Evolutionary conservation across 2,888 invertebrate genomes (phyloP).

Genomic region (Perdita meconis): DNA sequence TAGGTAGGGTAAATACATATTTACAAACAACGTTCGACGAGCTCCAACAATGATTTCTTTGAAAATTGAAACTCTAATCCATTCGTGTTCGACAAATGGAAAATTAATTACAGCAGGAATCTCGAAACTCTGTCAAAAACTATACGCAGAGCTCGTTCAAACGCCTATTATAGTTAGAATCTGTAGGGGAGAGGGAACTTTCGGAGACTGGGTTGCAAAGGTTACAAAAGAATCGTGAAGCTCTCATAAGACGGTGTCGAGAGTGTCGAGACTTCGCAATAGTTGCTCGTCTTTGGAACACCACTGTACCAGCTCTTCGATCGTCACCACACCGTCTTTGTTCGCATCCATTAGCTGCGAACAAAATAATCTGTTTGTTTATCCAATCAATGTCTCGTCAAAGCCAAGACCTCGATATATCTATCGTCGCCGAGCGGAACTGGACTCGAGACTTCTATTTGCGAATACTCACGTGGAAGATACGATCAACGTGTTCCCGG

Average conservation of each 20-base stretch:
- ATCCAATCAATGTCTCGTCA: neutral
- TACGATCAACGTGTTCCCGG: constrained; percentile 93
- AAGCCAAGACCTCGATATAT: neutral
- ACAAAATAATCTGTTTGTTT: constrained; percentile 17
- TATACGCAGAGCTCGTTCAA: constrained; percentile 32
- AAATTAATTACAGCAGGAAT: neutral
- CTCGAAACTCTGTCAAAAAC: neutral
- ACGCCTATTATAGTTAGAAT: constrained; percentile 18
- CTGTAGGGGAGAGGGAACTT: neutral
- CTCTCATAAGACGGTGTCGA: constrained; percentile 91
- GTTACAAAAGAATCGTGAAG: constrained; percentile 36
- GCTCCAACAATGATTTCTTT: constrained; percentile 4
- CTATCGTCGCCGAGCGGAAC: neutral
- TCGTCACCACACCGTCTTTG: constrained; percentile 92
- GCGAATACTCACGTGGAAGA: constrained; percentile 90
- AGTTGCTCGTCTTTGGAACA: constrained; percentile 90
- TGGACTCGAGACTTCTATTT: neutral
- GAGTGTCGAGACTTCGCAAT: constrained; percentile 88
- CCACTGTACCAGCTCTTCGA: constrained; percentile 92
- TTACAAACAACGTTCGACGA: constrained; percentile 72
- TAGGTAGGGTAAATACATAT: constrained; percentile 77
- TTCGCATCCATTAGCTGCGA: constrained; percentile 91
- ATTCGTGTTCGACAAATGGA: neutral
- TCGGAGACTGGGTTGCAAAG: constrained; percentile 8
- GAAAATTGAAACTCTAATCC: neutral